These are phyloP conservation scores for Xestia rhomboidea DNA, from an alignment of 2,888 invertebrate genomes.

Conservation along the genomic window DNA sequence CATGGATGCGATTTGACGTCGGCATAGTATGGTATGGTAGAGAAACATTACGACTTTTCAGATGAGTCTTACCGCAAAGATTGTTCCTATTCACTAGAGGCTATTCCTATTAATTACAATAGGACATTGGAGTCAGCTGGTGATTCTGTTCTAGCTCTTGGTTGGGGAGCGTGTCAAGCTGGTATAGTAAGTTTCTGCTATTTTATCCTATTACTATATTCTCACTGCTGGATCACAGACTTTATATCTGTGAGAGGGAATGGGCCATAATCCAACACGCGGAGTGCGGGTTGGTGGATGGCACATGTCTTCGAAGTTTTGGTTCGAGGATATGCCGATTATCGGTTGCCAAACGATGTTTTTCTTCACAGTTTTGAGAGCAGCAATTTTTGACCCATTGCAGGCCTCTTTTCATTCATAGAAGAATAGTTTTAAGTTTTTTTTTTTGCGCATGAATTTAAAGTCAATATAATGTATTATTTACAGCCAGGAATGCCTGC, in stretches of 20 bases:
- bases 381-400: neutral
- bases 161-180: slow-evolving; percentile 47
- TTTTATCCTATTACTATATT: neutral
- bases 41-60: slow-evolving; percentile 48
- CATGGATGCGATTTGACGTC: slow-evolving; percentile 49
- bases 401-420: neutral
- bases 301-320: neutral
- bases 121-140: slow-evolving; percentile 18
- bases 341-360: too few species aligned
- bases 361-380: too few species aligned
- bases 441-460: neutral
- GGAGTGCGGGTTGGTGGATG: neutral
- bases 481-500: slow-evolving; percentile 39
- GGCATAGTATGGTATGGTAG: slow-evolving; percentile 54
- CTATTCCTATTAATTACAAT: slow-evolving; percentile 41
- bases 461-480: neutral
- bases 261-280: too few species aligned
- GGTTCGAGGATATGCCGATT: too few species aligned
- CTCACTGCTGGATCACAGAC: neutral
- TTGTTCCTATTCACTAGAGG: slow-evolving; percentile 49
- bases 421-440: neutral
- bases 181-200: slow-evolving; percentile 31
- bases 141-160: slow-evolving; percentile 25
- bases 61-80: slow-evolving; percentile 32
- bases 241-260: neutral